Conservation (phyloP, 2,888 invertebrate species). For the Pomacea canaliculata region DNA sequence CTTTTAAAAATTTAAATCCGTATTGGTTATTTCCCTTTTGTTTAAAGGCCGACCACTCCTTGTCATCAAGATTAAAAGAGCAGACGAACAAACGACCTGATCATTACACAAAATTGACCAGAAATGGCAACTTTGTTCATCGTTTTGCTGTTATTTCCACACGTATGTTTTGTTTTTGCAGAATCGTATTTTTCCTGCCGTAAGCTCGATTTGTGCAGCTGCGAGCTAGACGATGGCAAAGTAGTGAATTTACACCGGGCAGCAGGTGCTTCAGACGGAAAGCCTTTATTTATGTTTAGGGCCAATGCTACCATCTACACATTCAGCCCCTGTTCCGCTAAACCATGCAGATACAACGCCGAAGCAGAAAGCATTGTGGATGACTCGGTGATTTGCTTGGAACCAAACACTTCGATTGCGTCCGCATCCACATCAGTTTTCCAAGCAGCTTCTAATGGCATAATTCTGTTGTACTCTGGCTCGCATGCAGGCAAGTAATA, state of each 20-base stretch:
- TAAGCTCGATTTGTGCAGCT: conserved; percentile 21
- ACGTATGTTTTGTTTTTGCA: too few species aligned
- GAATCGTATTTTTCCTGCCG: not conserved
- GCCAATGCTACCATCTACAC: not conserved
- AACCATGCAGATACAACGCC: not conserved
- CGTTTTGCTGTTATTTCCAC: not conserved
- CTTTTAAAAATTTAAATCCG: too few species aligned
- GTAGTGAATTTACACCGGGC: conserved; percentile 18
- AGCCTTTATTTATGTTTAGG: conserved; percentile 2
- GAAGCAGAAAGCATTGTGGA: not conserved
- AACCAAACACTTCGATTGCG: not conserved
- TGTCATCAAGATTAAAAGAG: too few species aligned
- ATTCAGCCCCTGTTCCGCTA: not conserved
- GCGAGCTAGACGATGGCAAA: conserved; percentile 9
- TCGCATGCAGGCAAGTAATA: too few species aligned
- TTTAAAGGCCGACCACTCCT: too few species aligned
- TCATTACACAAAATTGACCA: not conserved
- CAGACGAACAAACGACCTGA: too few species aligned
- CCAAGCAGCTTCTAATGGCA: not conserved
- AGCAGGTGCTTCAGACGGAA: conserved; percentile 5
- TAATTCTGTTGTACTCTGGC: too few species aligned
- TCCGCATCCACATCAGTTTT: not conserved
- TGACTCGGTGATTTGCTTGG: not conserved
- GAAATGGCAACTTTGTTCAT: not conserved
- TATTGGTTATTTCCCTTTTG: too few species aligned